Evolutionary conservation across 2,888 invertebrate species (phyloP).

Genomic region (Maniola hyperantus): DNA sequence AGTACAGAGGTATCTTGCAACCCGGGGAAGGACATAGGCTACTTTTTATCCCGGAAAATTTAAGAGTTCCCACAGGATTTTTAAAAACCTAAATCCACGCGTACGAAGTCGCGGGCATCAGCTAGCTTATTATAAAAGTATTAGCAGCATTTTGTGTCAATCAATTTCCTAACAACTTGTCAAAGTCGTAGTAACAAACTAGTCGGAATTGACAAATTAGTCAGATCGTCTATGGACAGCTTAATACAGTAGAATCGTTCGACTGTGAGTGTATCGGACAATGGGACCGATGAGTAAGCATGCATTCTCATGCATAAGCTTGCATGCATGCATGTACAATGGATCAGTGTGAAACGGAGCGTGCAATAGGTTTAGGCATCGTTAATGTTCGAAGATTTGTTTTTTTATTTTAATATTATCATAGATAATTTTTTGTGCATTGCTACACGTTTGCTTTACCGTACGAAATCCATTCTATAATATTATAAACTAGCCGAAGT

Average conservation of each 20-base stretch:
- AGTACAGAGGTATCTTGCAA: too few species aligned
- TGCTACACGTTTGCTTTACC: too few species aligned
- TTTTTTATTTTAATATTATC: not conserved
- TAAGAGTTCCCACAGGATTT: too few species aligned
- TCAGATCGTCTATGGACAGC: not conserved
- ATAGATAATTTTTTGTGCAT: not conserved
- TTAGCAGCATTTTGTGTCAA: too few species aligned
- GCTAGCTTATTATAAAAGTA: too few species aligned
- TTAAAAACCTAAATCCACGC: too few species aligned
- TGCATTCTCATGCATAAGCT: constrained; percentile 32
- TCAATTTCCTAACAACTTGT: not conserved
- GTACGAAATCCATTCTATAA: not conserved
- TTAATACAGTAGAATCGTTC: constrained; percentile 19
- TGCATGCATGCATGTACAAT: constrained; percentile 37
- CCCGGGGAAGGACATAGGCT: too few species aligned
- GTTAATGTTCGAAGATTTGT: not conserved
- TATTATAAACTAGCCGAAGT: too few species aligned
- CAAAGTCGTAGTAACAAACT: not conserved
- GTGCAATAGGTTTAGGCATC: constrained; percentile 10
- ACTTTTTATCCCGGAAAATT: too few species aligned
- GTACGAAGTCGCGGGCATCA: too few species aligned
- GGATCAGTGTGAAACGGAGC: constrained; percentile 22
- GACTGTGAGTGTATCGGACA: constrained; percentile 32
- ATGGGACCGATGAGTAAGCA: constrained; percentile 33
- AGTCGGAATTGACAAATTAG: not conserved